Evolutionary conservation across 2,888 invertebrate genomes (phyloP).

Genomic region (Temnothorax rugatulus): DNA sequence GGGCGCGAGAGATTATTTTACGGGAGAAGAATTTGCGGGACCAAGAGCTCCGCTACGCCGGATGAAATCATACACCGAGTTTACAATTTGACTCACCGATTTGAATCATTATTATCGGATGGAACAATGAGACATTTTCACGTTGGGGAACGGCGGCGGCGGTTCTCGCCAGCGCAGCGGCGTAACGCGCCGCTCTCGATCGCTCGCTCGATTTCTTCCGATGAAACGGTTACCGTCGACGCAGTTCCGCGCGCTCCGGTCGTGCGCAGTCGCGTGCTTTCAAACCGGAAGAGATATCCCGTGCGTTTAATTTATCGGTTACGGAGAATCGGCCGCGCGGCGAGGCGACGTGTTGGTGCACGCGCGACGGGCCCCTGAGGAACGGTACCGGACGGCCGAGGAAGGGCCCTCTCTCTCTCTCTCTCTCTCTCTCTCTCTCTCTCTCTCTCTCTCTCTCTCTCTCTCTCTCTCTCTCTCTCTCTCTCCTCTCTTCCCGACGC

Average conservation of each 20-base stretch:
- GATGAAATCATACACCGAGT: constrained; percentile 7
- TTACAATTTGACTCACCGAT: constrained; percentile 47
- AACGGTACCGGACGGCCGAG: constrained; percentile 11
- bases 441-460: constrained; percentile 10
- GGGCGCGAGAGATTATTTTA: background rate
- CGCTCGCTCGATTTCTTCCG: constrained; percentile 38
- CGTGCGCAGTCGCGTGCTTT: constrained; percentile 69
- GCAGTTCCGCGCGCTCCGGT: background rate
- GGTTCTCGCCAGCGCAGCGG: background rate
- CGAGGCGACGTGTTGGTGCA: constrained; percentile 40
- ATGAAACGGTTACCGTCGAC: background rate
- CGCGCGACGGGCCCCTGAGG: constrained; percentile 21
- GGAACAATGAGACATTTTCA: constrained; percentile 31
- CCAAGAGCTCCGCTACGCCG: background rate
- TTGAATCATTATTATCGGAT: constrained; percentile 39
- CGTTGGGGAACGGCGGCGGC: background rate
- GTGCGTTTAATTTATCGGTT: constrained; percentile 75
- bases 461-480: constrained; percentile 14
- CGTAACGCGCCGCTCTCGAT: background rate
- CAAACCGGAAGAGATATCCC: constrained; percentile 78
- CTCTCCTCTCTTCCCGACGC: background rate
- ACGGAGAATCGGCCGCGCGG: constrained; percentile 58
- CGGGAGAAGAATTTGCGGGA: background rate
- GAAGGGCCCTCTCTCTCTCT: constrained; percentile 29
- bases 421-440: background rate